These are phyloP conservation scores for Colletes latitarsis DNA, from an alignment of 1,140 invertebrate species.

Conservation along the genomic window DNA sequence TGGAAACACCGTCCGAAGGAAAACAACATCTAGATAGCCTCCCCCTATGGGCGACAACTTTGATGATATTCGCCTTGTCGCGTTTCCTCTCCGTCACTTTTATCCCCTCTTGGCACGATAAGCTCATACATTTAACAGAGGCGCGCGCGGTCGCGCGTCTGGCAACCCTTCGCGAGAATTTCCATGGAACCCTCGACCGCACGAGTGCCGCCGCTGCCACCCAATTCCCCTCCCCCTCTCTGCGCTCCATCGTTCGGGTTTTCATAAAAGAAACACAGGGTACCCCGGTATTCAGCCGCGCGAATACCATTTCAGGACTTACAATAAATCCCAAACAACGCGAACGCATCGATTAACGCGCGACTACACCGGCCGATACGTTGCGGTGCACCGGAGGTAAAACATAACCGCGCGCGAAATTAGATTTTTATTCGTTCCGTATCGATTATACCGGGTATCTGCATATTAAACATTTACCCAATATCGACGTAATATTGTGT, in stretches of 20 bases:
- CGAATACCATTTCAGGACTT: background rate
- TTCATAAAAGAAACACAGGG: background rate
- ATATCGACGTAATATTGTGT: constrained; percentile 31
- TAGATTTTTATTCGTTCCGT: constrained; percentile 43
- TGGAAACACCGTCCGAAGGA: background rate
- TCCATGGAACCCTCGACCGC: constrained; percentile 26
- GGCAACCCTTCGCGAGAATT: constrained; percentile 35
- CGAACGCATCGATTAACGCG: constrained; percentile 11
- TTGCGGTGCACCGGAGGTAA: background rate
- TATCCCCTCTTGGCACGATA: background rate
- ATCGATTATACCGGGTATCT: constrained; percentile 33
- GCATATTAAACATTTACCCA: constrained; percentile 41
- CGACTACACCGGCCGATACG: constrained; percentile 1
- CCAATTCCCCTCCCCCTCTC: background rate
- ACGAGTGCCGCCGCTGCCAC: background rate
- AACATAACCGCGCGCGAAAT: constrained; percentile 25
- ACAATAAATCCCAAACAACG: background rate
- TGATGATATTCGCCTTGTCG: constrained; percentile 42
- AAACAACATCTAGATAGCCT: constrained; percentile 7
- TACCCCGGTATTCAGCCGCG: background rate
- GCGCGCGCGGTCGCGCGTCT: constrained; percentile 17
- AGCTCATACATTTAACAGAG: constrained; percentile 63
- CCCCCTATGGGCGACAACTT: background rate
- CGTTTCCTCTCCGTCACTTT: constrained; percentile 8
- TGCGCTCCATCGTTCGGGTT: background rate